phyloP scores from a whole-genome alignment of 2,797 vertebrate genomes.

The Zenarchopterus dispar region DNA sequence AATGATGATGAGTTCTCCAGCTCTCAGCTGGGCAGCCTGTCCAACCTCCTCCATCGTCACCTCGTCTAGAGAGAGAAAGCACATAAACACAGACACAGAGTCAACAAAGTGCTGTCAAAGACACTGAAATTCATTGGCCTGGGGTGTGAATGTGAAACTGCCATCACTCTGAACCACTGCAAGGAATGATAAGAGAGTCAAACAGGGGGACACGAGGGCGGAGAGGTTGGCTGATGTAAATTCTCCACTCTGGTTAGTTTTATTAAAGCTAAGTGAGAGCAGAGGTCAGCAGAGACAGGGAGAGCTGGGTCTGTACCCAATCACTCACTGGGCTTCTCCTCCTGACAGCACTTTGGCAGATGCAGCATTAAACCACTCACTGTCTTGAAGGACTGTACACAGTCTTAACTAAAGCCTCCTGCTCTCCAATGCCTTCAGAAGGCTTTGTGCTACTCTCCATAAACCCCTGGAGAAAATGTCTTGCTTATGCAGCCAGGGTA shows the following conservation, averaged over 20 bases:
- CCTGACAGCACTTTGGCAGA: slow-evolving; percentile 48
- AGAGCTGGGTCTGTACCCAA: slow-evolving; percentile 30
- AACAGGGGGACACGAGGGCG: slow-evolving; percentile 26
- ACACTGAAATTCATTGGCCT: slow-evolving; percentile 31
- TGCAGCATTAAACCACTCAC: slow-evolving; percentile 37
- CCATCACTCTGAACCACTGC: slow-evolving; percentile 32
- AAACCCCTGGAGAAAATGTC: slow-evolving; percentile 1
- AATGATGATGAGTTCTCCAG: slow-evolving; percentile 94
- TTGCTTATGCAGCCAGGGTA: neutral
- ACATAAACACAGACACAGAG: slow-evolving; percentile 17
- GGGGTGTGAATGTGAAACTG: slow-evolving; percentile 35
- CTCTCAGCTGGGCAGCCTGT: slow-evolving; percentile 88
- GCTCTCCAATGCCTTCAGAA: slow-evolving; percentile 16
- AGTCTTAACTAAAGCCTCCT: slow-evolving; percentile 17
- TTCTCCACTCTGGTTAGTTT: slow-evolving; percentile 48
- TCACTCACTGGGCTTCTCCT: slow-evolving; percentile 38
- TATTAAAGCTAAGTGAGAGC: slow-evolving; percentile 63
- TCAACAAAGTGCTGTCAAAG: slow-evolving; percentile 37
- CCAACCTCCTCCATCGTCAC: slow-evolving; percentile 92
- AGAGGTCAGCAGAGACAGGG: slow-evolving; percentile 39
- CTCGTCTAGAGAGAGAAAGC: slow-evolving; percentile 83
- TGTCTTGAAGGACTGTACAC: slow-evolving; percentile 38
- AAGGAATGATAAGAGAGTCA: slow-evolving; percentile 47
- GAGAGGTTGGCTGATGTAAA: slow-evolving; percentile 33
- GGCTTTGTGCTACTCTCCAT: neutral